Evolutionary conservation across 2,888 invertebrate species (phyloP).

Genomic region (Elegia similella): DNA sequence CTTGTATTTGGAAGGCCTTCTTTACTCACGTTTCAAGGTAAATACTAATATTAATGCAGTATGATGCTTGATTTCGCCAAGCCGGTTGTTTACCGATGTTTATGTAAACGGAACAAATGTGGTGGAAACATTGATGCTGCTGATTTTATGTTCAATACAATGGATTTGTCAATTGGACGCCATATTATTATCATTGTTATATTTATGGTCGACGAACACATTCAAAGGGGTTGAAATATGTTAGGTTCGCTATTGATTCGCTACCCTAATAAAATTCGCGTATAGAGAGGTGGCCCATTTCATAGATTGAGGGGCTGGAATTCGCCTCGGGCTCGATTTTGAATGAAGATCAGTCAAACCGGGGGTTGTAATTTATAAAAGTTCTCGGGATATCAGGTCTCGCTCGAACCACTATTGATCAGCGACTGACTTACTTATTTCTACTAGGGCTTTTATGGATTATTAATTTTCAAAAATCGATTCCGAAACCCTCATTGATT

Average conservation of each 20-base stretch:
- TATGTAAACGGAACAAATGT: not conserved
- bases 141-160: not conserved
- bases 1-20: slow-evolving; percentile 9
- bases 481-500: no score
- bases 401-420: not conserved
- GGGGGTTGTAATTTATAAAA: slow-evolving; percentile 44
- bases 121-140: slow-evolving; percentile 1
- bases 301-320: slow-evolving; percentile 59
- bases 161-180: slow-evolving; percentile 37
- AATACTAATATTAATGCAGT: slow-evolving; percentile 7
- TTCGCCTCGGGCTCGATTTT: slow-evolving; percentile 54
- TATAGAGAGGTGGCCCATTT: slow-evolving; percentile 64
- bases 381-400: slow-evolving; percentile 7
- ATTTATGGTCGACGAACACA: slow-evolving; percentile 42
- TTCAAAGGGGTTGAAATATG: slow-evolving; percentile 52
- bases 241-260: slow-evolving; percentile 64
- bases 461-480: no score
- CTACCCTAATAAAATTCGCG: slow-evolving; percentile 73
- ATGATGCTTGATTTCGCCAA: slow-evolving; percentile 12
- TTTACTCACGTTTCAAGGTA: slow-evolving; percentile 21
- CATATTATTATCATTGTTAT: slow-evolving; percentile 37
- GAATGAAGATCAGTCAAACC: slow-evolving; percentile 54
- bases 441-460: no score
- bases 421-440: not conserved
- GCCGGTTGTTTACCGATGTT: slow-evolving; percentile 2